A percentile compares a stretch with the other conserved stretches of the same genome.
These are phyloP conservation scores for Hydrotaea cyrtoneurina DNA, from an alignment of 2,888 invertebrate genomes.

Conservation along the genomic window DNA sequence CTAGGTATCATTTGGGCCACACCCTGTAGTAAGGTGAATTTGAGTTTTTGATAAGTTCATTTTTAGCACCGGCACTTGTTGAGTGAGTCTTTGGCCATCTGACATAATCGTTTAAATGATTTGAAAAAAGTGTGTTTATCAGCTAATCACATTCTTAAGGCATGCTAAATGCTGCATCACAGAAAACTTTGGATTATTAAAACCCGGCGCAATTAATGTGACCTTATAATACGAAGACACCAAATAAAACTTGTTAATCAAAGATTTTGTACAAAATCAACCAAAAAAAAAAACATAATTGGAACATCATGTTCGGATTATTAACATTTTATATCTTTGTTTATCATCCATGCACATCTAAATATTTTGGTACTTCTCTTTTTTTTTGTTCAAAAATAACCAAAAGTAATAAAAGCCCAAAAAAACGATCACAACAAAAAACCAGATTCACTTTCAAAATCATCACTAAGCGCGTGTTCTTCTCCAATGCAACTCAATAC, in stretches of 20 bases:
- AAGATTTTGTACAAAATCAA: not conserved
- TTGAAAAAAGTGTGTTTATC: no score
- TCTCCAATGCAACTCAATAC: not conserved
- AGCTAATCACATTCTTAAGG: no score
- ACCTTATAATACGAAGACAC: not conserved
- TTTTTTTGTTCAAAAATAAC: not conserved
- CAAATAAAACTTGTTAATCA: not conserved
- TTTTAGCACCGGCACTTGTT: no score
- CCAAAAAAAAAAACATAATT: not conserved
- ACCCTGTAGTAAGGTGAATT: no score
- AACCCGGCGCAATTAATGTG: not conserved
- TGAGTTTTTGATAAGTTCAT: no score
- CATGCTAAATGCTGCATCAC: no score
- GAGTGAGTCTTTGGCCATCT: no score
- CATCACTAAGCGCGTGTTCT: not conserved
- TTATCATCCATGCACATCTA: not conserved
- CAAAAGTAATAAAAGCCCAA: no score
- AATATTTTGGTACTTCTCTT: not conserved
- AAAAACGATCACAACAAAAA: not conserved
- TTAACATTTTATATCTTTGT: not conserved
- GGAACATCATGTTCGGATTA: not conserved
- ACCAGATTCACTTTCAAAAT: slow-evolving; percentile 12
- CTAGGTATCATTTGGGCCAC: no score
- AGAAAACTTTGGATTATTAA: no score
- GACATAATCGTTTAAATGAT: no score